Conservation (phyloP, 2,888 invertebrate species). For the Parnassius smintheus region DNA sequence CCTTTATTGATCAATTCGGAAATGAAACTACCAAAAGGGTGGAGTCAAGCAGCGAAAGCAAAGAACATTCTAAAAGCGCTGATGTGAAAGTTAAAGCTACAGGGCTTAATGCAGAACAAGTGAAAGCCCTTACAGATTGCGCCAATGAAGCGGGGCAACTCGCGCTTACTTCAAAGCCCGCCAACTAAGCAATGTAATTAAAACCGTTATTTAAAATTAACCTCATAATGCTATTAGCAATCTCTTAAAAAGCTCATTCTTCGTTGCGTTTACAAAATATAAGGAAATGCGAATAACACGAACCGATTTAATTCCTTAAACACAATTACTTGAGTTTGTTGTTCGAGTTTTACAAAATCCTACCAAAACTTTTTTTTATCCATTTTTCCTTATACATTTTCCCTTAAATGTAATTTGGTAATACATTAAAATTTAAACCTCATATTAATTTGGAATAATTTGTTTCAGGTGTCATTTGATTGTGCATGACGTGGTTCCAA, state of each 20-base stretch:
- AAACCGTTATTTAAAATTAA: constrained; percentile 34
- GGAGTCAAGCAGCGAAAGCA: constrained; percentile 75
- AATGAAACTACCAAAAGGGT: constrained; percentile 71
- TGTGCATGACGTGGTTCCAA: constrained; percentile 65
- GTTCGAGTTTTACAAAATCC: constrained; percentile 29
- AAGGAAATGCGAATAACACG: constrained; percentile 44
- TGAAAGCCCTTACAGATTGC: constrained; percentile 74
- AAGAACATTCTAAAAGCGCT: constrained; percentile 73
- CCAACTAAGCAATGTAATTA: constrained; percentile 69
- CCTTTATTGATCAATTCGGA: constrained; percentile 68
- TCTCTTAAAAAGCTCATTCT: constrained; percentile 1
- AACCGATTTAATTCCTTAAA: constrained; percentile 32
- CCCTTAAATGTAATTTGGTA: neutral
- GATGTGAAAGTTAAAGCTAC: constrained; percentile 75
- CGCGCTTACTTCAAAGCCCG: constrained; percentile 72
- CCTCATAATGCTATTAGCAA: neutral
- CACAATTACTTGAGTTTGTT: constrained; percentile 16
- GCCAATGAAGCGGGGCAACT: constrained; percentile 75
- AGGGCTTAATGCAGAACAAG: constrained; percentile 70
- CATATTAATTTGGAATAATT: constrained; percentile 40
- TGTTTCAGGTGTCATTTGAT: constrained; percentile 72
- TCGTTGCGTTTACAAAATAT: constrained; percentile 28
- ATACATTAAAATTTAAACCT: constrained; percentile 1
- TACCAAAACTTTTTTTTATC: constrained; percentile 1
- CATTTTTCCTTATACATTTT: neutral